Base-by-base conservation (phyloP, 2,888 invertebrate genomes). In the Cheilosia urbana region DNA sequence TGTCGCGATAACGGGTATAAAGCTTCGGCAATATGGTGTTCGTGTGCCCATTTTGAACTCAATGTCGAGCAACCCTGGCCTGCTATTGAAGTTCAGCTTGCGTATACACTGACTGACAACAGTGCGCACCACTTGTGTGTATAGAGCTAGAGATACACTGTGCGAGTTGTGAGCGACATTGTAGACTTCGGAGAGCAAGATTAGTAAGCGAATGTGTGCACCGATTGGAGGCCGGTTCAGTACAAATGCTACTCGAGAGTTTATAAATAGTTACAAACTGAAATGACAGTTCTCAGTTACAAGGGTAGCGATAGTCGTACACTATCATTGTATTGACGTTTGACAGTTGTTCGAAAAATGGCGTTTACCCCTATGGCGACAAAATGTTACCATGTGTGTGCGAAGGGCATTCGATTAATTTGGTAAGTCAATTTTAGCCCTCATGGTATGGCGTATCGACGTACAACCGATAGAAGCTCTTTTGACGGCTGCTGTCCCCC, bases 41-140 rank as follows among this genome's bases (percentile, higher is more conserved):
- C 80, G 84, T 87, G 87, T 87, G 83, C 87, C 73, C 84, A 87
- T 87, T 87, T 78, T 76, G 62, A 66, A 85, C 85, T 87, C 87
- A 87, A 85, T 87, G 87, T 85, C 87, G 85, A 85, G 81, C 78
- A 87, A 87, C 87, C 87, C 87, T 87, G 87, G 87, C 87, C 87
- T 87, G 87, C 87, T 87, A 87, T 87, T 87, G 87, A 85, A 82
- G 78, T 84, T 87, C 87, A 85, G 85, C 85, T 85, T 85, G 77
- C 81, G 81, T 85, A 71, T 65, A 72, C 40, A 71, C 37, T 53
- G 37, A 51, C 51, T 51, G 5, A 15, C 51, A 37, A 37, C 13
- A 37, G 37, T 63, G 17, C 47, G 49, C 65, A 57, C 19, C 27
- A 47, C 73, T 65, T 65, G 37, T 75, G 47, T 45, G 27, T 30